A percentile compares a stretch with the other conserved stretches of the same genome.
phyloP scores from a whole-genome alignment of 2,797 vertebrate genomes.

The Limnodromus scolopaceus region DNA sequence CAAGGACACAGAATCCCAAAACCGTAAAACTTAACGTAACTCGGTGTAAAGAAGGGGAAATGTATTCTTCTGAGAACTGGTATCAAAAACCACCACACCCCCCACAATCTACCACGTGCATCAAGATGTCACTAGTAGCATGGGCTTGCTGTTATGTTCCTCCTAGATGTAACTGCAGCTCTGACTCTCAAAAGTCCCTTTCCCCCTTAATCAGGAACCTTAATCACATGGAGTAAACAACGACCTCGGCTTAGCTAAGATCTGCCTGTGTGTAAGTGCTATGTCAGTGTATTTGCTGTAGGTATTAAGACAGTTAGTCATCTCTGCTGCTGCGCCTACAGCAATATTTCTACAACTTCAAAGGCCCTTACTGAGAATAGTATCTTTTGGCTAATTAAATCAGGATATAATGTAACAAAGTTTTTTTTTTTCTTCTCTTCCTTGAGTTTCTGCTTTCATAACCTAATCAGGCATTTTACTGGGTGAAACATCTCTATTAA shows the following conservation, averaged over 20 bases:
- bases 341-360: conserved; percentile 53
- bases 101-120: background rate
- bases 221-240: background rate
- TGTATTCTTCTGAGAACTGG: background rate
- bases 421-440: conserved; percentile 1
- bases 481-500: conserved; percentile 76
- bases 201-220: background rate
- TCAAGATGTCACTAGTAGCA: background rate
- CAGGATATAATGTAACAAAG: conserved; percentile 57
- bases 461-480: conserved; percentile 74
- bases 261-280: background rate
- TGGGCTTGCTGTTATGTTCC: background rate
- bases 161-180: background rate
- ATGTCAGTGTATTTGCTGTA: conserved; percentile 19
- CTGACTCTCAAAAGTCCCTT: background rate
- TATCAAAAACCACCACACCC: background rate
- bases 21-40: background rate
- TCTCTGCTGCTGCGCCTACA: conserved; percentile 41
- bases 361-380: conserved; percentile 38
- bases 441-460: conserved; percentile 72
- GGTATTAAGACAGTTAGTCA: conserved; percentile 37
- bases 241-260: background rate
- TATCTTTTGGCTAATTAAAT: conserved; percentile 66
- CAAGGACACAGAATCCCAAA: background rate
- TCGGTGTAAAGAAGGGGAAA: background rate